phyloP scores from a whole-genome alignment of 2,113 vertebrate species.

The Steatornis caripensis region DNA sequence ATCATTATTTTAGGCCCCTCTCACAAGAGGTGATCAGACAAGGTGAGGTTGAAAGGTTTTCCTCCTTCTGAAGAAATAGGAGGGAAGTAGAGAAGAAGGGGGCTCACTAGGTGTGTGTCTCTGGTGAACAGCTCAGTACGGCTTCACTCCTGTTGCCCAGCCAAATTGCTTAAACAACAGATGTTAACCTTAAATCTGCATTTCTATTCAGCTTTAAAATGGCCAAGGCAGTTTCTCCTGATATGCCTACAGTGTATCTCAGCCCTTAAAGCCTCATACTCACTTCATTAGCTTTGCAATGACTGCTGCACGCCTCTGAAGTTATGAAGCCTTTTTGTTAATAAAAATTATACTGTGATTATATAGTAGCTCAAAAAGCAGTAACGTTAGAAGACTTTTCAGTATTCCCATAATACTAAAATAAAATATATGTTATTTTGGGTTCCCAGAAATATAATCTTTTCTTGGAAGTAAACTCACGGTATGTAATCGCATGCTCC shows the following conservation, averaged over 20 bases:
- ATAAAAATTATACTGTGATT: conserved; percentile 70
- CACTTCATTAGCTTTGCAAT: conserved; percentile 55
- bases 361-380: conserved; percentile 56
- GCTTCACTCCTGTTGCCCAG: background rate
- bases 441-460: conserved; percentile 67
- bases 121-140: background rate
- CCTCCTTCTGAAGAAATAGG: background rate
- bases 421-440: conserved; percentile 34
- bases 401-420: conserved; percentile 64
- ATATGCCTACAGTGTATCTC: conserved; percentile 13
- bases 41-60: background rate
- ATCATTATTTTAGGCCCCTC: background rate
- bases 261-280: conserved; percentile 44
- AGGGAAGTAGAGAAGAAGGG: background rate
- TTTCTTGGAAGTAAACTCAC: conserved; percentile 57
- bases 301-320: conserved; percentile 22
- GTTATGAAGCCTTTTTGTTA: conserved; percentile 49
- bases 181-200: background rate
- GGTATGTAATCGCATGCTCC: conserved; percentile 14
- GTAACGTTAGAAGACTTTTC: conserved; percentile 62
- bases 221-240: conserved; percentile 43
- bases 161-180: conserved; percentile 9
- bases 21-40: background rate
- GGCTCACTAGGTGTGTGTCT: background rate
- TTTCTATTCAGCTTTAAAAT: background rate